These are phyloP conservation scores for Bombyx huttoni DNA, from an alignment of 2,888 invertebrate genomes.

Conservation along the genomic window DNA sequence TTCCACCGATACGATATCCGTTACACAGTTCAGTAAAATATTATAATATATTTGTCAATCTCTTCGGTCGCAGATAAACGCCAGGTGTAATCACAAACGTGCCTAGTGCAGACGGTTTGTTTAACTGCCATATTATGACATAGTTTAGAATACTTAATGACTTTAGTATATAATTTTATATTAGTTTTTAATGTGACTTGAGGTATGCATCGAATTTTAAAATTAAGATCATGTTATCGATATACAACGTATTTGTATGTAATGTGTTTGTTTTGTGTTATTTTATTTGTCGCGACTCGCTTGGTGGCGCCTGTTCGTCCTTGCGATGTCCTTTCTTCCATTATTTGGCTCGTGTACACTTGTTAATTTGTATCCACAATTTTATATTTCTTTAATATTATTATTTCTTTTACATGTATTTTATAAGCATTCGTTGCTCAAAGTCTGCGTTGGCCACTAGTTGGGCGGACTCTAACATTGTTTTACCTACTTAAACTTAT, in stretches of 20 bases:
- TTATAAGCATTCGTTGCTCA: constrained; percentile 58
- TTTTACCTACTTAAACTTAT: constrained; percentile 48
- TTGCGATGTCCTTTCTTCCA: constrained; percentile 30
- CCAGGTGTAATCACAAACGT: constrained; percentile 34
- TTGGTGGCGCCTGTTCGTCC: constrained; percentile 17
- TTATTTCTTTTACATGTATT: constrained; percentile 16
- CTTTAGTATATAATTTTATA: constrained; percentile 58
- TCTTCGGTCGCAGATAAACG: constrained; percentile 33
- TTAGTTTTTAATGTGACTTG: constrained; percentile 50
- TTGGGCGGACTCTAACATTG: constrained; percentile 49
- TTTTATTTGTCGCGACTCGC: constrained; percentile 1
- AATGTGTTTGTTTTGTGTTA: constrained; percentile 32
- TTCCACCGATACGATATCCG: too few relatives aligned
- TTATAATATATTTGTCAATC: neutral
- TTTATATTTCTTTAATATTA: constrained; percentile 25
- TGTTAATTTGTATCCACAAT: constrained; percentile 57
- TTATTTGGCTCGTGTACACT: constrained; percentile 42
- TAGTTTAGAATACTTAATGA: constrained; percentile 61
- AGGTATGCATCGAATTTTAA: constrained; percentile 58
- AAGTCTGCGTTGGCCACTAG: constrained; percentile 40
- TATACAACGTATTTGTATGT: constrained; percentile 30
- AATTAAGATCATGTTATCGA: constrained; percentile 41
- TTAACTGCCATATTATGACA: constrained; percentile 72
- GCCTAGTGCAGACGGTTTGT: constrained; percentile 66
- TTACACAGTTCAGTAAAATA: too few relatives aligned